Evolutionary conservation across 2,113 vertebrate genomes (phyloP), one percentile per base, ranked within the genome.

Genomic region (Sprattus sprattus): DNA sequence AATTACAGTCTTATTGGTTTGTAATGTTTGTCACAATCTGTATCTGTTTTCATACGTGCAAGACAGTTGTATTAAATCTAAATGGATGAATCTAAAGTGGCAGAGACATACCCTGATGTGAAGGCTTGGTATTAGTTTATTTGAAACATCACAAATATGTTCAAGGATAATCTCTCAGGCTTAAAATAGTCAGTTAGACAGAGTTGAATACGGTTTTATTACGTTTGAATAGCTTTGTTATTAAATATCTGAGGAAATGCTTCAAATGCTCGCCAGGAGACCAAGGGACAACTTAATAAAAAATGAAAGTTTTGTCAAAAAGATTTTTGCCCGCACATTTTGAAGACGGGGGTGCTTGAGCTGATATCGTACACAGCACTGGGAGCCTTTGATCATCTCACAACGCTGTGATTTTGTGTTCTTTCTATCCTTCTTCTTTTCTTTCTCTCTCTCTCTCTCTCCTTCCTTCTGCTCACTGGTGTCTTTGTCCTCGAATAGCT

Each of bases 371-470:
- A 71, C 64, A 71, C 64, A 71, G 64, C 64, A 28, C 64, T 7
- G 6, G 8, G 25, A 28, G 64, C 64, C 64, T 71, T 71, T 71
- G 64, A 71, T 71, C 64, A 71, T 71, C 64, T 71, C 64, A 25
- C 64, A 71, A 15, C 11, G 2, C 64, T 89, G 86, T 89, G 87
- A 92, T 82, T 89, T 81, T 89, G 82, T 85, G 82, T 86, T 89
- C 86, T 89, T 78, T 92, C 90, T 92, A 89, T 88, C 88, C 81
- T 86, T 82, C 83, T 87, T 88, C 90, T 88, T 85, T 89, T 90
- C 89, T 28, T 25, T 83, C 47, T 57, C 83, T 45, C 39, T 84
- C 57, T 64, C 82, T 60, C 44, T n/a, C 60, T 84, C 83, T 71
- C 20, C 15, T n/a, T 71, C 57, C 13, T n/a, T 25, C 82, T 57